Base-by-base conservation (phyloP, 2,797 vertebrate genomes). In the Coilia nasus region DNA sequence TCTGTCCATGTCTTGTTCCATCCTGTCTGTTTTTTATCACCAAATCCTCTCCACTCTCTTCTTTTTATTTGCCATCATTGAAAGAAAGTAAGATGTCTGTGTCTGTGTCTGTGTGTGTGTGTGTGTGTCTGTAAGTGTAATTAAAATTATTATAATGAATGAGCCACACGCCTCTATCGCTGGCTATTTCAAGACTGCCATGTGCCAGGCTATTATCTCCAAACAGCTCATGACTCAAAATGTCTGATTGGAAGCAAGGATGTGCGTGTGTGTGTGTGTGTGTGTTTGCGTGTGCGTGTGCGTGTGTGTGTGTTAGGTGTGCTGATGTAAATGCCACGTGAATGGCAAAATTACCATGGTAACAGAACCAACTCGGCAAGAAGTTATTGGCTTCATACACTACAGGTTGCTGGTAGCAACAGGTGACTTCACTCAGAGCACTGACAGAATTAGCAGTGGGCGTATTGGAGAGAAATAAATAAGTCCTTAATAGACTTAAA, bases 1-100 rank as follows among this genome's bases (percentile, higher is more conserved):
- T 87, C 82, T 75, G 57, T 75, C 59, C 83, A 84, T 81, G 82
- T 86, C 78, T 1, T 31, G 0, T 4, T 12, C 64, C 15, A 12
- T 15, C 6, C 11, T 71, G 7, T 71, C 64, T 71, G 14, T 71
- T 31, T 31, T 41, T 41, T 41, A 41, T 28, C 9, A 25, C 62
- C 62, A 28, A 3, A 11, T 71, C 4, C 64, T 31, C 62, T 67
- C 62, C 28, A 5, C 0, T 67, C 25, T 28, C 2, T 5, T 28
- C 25, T 31, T 14, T 67, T 28, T 25, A 23, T 67, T 25, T 17
- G 14, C 12, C 12, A 15, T 4, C 25, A 31, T 14, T 35, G 14
- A 35, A 71, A 71, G 25, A 28, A 71, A 31, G 14, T 15, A 31
- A 31, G 28, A 67, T 14, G 14, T 12, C 23, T 35, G 28, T 31